Conservation (phyloP, 1,140 invertebrate genomes). For the Polyergus mexicanus region DNA sequence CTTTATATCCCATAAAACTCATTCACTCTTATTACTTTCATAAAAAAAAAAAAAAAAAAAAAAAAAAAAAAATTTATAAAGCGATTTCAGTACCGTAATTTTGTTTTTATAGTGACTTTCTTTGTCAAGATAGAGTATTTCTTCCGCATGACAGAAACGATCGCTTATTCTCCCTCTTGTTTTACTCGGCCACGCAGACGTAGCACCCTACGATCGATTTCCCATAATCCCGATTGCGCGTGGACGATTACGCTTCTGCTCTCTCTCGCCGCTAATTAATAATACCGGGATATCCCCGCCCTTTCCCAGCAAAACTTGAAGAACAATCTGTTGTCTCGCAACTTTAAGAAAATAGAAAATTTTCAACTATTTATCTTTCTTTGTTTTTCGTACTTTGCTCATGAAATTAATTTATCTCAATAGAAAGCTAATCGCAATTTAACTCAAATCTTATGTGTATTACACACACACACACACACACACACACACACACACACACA, state of each 20-base stretch:
- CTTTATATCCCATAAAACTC: not conserved
- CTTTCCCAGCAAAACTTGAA: not conserved
- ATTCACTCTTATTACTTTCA: not conserved
- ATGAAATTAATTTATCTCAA: not conserved
- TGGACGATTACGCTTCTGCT: constrained; percentile 41
- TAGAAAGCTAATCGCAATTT: not conserved
- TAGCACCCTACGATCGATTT: constrained; percentile 35
- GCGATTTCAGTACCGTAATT: not conserved
- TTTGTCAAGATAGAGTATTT: not conserved
- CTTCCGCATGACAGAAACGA: not conserved
- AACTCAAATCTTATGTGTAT: not conserved
- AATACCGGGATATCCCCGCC: not conserved
- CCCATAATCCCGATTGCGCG: constrained; percentile 51
- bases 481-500: too few relatives aligned
- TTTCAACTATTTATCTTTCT: not conserved
- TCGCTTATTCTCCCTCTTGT: constrained; percentile 12
- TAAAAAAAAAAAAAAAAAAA: not conserved
- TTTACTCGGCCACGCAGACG: constrained; percentile 46
- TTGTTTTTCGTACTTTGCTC: not conserved
- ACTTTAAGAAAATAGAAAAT: not conserved
- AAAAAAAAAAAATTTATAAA: not conserved
- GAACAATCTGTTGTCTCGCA: not conserved
- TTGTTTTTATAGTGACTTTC: constrained; percentile 5
- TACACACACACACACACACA: not conserved
- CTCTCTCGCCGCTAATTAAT: constrained; percentile 26